Percentiles rank a stretch among this genome's conserved stretches.
Conservation (phyloP, 2,797 vertebrate genomes). For the Cynopterus sphinx region DNA sequence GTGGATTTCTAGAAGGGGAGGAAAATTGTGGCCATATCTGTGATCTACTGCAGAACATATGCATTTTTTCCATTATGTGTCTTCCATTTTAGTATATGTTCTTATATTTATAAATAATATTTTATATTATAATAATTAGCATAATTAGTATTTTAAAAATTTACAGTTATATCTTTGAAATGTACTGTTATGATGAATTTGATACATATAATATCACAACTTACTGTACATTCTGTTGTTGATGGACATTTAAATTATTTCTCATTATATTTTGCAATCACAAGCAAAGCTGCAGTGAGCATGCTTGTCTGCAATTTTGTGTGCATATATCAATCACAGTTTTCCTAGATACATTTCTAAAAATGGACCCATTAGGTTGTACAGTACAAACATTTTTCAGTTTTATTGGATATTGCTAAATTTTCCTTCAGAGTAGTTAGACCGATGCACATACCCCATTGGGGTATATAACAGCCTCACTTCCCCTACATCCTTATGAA, state of each 20-base stretch:
- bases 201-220: background rate
- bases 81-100: background rate
- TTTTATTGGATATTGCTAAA: background rate
- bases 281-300: background rate
- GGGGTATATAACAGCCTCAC: background rate
- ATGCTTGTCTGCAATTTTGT: background rate
- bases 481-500: background rate
- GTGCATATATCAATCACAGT: background rate
- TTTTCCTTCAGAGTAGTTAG: background rate
- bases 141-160: background rate
- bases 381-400: background rate
- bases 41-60: background rate
- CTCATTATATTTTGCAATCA: background rate
- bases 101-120: constrained; percentile 1
- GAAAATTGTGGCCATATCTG: background rate
- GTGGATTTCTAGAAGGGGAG: background rate
- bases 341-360: background rate
- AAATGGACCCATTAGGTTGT: background rate
- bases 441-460: background rate
- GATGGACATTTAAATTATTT: background rate
- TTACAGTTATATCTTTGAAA: background rate
- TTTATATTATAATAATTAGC: background rate
- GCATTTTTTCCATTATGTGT: background rate
- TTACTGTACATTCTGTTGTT: background rate
- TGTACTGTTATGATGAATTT: background rate